Base-by-base conservation (phyloP, 2,888 invertebrate genomes). In the Drosophila eohydei region DNA sequence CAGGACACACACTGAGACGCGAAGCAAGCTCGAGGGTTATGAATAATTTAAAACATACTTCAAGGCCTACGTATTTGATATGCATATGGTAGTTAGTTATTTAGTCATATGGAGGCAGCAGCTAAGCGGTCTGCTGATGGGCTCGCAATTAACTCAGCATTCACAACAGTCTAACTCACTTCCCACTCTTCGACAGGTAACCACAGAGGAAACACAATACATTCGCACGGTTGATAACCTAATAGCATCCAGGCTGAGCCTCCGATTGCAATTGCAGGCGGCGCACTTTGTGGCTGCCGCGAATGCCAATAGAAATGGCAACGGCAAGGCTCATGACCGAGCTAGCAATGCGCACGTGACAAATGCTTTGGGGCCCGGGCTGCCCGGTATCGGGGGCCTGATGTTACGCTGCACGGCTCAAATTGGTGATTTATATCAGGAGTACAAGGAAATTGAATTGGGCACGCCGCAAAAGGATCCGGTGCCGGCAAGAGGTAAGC, bases 401-500 rank as follows among this genome's bases (percentile, higher is more conserved):
- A 93, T 95, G 76, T 94, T 97, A 51, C 95, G 95, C 62, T 97
- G 97, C 91, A 94, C 95, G 57, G 96, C 96, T 40, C 94, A 95
- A 84, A 94, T 97, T 83, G 94, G 95, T 73, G 94, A 95, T 65
- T 94, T 96, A 79, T 96, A 96, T 94, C 94, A 94, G 80, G 94
- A 94, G 91, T 94, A 94, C 72, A 95, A 95, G 65, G 96, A 95
- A 89, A 93, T 95, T 81, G 95, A 96, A 91, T 94, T 96, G 90
- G 95, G 95, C 74, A 94, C 95, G 61, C 95, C 95, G 71, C 95
- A 95, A 58, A 91, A 76, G 80, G 96, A 96, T 93, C 97, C 97
- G 11, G 94, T 96, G 83, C 96, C 96, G 32, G 96, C 96, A 91
- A 94, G 96, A 94, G 96, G 96, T 96, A 92, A 94, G 90, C 88